These are phyloP conservation scores for Sycophila sp. DNA, from an alignment of 1,140 invertebrate species.

Conservation along the genomic window DNA sequence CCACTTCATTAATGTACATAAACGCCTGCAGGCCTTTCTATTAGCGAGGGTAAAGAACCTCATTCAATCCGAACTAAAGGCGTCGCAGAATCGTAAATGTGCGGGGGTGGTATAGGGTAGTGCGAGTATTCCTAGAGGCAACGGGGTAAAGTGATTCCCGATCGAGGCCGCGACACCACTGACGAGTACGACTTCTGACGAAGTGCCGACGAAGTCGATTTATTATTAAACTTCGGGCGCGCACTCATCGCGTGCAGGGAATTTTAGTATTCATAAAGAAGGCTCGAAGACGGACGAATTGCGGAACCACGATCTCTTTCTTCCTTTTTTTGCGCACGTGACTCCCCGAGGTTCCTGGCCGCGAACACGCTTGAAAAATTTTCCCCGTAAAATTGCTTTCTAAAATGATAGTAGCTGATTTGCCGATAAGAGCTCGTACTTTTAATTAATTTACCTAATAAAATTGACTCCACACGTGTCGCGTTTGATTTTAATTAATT, in stretches of 20 bases:
- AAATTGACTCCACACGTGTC: too few species aligned
- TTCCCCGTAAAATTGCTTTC: too few species aligned
- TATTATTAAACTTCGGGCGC: constrained; percentile 50
- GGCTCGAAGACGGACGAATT: constrained; percentile 42
- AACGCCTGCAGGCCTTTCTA: too few species aligned
- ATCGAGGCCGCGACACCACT: constrained; percentile 7
- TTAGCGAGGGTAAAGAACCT: neutral
- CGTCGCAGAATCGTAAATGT: neutral
- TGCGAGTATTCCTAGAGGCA: constrained; percentile 2
- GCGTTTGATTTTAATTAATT: too few species aligned
- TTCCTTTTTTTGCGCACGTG: neutral
- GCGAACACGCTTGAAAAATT: neutral
- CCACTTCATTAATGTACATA: too few species aligned
- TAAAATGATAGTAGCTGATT: too few species aligned
- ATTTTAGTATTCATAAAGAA: constrained; percentile 63
- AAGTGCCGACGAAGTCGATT: constrained; percentile 39
- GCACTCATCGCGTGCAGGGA: constrained; percentile 49
- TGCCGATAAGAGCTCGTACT: too few species aligned
- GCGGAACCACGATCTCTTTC: constrained; percentile 23
- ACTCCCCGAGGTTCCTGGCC: too few species aligned
- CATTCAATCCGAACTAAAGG: neutral
- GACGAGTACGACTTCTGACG: neutral
- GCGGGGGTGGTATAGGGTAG: too few species aligned
- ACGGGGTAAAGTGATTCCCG: constrained; percentile 19
- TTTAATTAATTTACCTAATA: too few species aligned